Evolutionary conservation across 2,888 invertebrate genomes (phyloP).

Genomic region (Drosophila falleni): DNA sequence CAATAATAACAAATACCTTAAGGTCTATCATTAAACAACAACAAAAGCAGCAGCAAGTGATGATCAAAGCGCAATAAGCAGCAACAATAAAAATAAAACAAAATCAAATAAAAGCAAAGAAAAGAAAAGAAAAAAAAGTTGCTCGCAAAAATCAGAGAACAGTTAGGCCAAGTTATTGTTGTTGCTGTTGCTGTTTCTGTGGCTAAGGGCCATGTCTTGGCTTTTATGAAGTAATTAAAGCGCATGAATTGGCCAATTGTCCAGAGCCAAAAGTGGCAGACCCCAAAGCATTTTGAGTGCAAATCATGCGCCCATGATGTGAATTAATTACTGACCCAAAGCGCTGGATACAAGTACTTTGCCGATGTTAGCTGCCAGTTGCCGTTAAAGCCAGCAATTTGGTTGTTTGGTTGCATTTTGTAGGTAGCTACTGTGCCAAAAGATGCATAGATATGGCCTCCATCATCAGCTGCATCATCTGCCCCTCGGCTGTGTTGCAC

Average conservation of each 20-base stretch:
- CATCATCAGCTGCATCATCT: slow-evolving; percentile 27
- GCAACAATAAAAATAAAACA: slow-evolving; percentile 9
- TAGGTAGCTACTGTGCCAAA: slow-evolving; percentile 64
- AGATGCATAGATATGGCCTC: slow-evolving; percentile 65
- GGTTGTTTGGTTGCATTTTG: slow-evolving; percentile 41
- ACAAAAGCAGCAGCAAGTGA: slow-evolving; percentile 39
- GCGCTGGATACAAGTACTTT: slow-evolving; percentile 48
- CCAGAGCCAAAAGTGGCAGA: slow-evolving; percentile 46
- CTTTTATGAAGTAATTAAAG: slow-evolving; percentile 78
- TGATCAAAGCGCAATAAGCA: slow-evolving; percentile 46
- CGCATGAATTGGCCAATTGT: slow-evolving; percentile 79
- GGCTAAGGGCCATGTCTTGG: slow-evolving; percentile 55
- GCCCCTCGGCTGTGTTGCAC: slow-evolving; percentile 9
- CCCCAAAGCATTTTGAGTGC: slow-evolving; percentile 39
- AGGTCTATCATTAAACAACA: slow-evolving; percentile 67
- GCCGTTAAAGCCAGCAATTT: slow-evolving; percentile 68
- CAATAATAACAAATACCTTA: slow-evolving; percentile 31
- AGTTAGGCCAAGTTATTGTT: slow-evolving; percentile 52
- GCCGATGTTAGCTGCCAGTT: slow-evolving; percentile 50
- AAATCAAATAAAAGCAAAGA: slow-evolving; percentile 2
- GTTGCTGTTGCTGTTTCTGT: background rate
- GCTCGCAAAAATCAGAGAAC: slow-evolving; percentile 60
- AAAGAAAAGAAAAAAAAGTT: slow-evolving; percentile 16
- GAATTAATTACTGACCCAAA: slow-evolving; percentile 81
- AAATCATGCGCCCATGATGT: slow-evolving; percentile 62